Evolutionary conservation across 2,797 vertebrate species (phyloP).

Genomic region (Oryzias sinensis): DNA sequence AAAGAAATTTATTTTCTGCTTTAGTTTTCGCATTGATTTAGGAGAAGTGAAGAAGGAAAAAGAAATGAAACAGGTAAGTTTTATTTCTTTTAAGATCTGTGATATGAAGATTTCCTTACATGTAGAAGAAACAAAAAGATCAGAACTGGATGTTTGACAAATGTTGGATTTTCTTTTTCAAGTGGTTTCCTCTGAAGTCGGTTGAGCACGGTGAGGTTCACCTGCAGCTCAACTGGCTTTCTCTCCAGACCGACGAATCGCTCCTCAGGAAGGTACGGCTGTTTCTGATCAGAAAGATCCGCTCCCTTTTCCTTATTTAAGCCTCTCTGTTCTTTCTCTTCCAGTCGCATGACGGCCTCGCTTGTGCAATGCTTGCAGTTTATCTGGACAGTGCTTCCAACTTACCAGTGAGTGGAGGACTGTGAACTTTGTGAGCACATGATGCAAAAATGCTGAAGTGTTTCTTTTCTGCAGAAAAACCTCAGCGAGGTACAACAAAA

Average conservation of each 20-base stretch:
- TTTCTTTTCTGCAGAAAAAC: slow-evolving; percentile 79
- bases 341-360: slow-evolving; percentile 78
- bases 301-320: too few relatives aligned
- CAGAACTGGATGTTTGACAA: background rate
- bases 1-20: background rate
- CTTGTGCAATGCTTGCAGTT: slow-evolving; percentile 89
- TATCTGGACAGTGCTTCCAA: slow-evolving; percentile 90
- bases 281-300: background rate
- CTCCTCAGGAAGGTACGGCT: slow-evolving; percentile 78
- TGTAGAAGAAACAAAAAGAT: background rate
- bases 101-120: background rate
- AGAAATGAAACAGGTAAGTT: slow-evolving; percentile 86
- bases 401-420: slow-evolving; percentile 84
- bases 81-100: background rate
- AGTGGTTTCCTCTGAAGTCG: slow-evolving; percentile 89
- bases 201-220: slow-evolving; percentile 81
- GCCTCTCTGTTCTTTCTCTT: slow-evolving; percentile 3
- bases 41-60: slow-evolving; percentile 86
- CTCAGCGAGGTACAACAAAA: slow-evolving; percentile 87
- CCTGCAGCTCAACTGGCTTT: slow-evolving; percentile 90
- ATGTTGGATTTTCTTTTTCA: background rate
- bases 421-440: background rate
- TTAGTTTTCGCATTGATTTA: slow-evolving; percentile 85
- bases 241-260: slow-evolving; percentile 76
- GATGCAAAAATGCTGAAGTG: background rate